Evolutionary conservation across 2,113 vertebrate genomes (phyloP).

Genomic region (Myxocyprinus asiaticus): DNA sequence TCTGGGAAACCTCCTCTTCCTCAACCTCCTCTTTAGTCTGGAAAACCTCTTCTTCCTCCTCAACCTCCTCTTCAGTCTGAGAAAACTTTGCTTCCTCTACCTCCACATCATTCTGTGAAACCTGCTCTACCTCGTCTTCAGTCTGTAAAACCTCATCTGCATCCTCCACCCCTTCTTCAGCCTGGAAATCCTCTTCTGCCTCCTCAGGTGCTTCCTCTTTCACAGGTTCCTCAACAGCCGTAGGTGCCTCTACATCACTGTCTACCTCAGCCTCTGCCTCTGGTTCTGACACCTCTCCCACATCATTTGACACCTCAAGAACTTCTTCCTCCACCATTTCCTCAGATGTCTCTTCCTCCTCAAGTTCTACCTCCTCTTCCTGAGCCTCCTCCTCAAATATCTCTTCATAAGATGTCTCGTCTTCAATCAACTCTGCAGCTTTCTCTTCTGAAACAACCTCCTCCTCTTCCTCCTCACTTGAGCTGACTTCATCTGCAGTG

Average conservation of each 20-base stretch:
- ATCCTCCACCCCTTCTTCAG: neutral
- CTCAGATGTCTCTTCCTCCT: no score
- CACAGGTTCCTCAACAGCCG: neutral
- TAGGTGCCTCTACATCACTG: neutral
- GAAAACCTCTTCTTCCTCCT: neutral
- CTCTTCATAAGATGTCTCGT: slow-evolving; percentile 19
- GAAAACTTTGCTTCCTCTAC: neutral
- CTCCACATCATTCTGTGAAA: slow-evolving; percentile 25
- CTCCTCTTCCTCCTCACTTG: slow-evolving; percentile 41
- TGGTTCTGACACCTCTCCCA: no score
- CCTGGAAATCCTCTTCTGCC: neutral
- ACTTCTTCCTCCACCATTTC: neutral
- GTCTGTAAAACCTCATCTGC: slow-evolving; percentile 7
- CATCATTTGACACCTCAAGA: slow-evolving; percentile 22
- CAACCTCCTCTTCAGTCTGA: slow-evolving; percentile 23
- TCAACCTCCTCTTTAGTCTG: slow-evolving; percentile 10
- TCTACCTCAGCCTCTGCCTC: slow-evolving; percentile 37
- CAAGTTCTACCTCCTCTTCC: neutral
- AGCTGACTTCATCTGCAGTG: slow-evolving; percentile 36
- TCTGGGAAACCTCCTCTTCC: slow-evolving; percentile 1
- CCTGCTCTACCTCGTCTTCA: neutral
- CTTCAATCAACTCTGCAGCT: slow-evolving; percentile 25
- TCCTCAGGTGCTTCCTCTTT: neutral
- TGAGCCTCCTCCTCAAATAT: slow-evolving; percentile 39
- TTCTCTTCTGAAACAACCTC: slow-evolving; percentile 34